Base-by-base conservation (phyloP, 2,113 vertebrate genomes). In the Phyllopteryx taeniolatus region DNA sequence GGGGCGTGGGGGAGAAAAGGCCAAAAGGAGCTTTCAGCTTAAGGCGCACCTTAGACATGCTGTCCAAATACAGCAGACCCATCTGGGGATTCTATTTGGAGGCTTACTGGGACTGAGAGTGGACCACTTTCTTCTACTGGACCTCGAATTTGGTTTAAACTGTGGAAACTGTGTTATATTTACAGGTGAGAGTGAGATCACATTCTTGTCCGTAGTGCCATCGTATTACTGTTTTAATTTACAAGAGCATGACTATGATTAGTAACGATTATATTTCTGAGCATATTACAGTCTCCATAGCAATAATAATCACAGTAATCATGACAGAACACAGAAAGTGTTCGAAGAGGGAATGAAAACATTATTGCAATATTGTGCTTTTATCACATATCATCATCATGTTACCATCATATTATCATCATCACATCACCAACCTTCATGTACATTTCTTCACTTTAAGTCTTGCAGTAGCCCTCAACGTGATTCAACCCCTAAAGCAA, bases 1-100 rank as follows among this genome's bases (percentile, higher is more conserved):
- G 27, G 57, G 57, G 12, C 11, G 57, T 11, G 73, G 49, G 69
- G 66, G 83, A 84, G 77, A 70, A 77, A 78, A 79, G 80, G 53
- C 73, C 39, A 11, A 51, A 56, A 77, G 63, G 68, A 66, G 71
- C 64, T 53, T 68, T 77, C 72, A 14, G 49, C 65, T 80, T 68
- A 67, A 77, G 78, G 73, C 73, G 80, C 61, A 63, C 2, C 62
- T 54, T 51, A 81, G 72, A 72, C 39, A 79, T 75, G 79, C 31
- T 42, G 27, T 74, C 78, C 81, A 71, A 20, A 79, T 81, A 63
- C 74, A 47, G 59, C 43, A 57, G 49, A 63, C 72, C 80, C 63
- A 33, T 68, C 74, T 44, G 49, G 82, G 66, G 73, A 72, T 20
- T 73, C 67, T 49, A 42, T 71, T 67, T 70, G 67, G 61, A 74